phyloP scores from a whole-genome alignment of 2,113 vertebrate species.

The Pseudorasbora parva region DNA sequence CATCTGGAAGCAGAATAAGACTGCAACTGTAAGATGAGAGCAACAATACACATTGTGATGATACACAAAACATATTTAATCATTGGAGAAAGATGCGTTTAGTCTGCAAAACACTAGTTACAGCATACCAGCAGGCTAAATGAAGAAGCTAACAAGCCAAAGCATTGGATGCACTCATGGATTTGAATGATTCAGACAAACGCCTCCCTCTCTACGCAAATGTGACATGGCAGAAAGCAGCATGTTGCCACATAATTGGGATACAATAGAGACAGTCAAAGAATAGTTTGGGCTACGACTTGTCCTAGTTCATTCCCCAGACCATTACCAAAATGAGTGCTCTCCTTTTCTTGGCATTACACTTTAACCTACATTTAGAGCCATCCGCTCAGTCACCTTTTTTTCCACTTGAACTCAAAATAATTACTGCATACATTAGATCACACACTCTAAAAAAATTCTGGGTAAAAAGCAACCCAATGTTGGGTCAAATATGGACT shows the following conservation, averaged over 20 bases:
- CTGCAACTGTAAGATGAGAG: too few species aligned
- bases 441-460: too few species aligned
- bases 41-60: too few species aligned
- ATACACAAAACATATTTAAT: neutral
- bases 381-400: constrained; percentile 12
- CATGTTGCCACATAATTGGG: constrained; percentile 28
- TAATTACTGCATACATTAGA: neutral
- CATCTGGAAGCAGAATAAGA: neutral
- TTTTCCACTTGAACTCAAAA: neutral
- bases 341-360: constrained; percentile 28
- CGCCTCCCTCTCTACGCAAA: neutral
- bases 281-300: constrained; percentile 17
- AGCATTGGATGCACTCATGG: neutral
- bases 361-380: constrained; percentile 36
- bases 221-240: constrained; percentile 35
- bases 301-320: constrained; percentile 31
- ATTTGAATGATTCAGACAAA: constrained; percentile 7
- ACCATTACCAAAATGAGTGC: constrained; percentile 27
- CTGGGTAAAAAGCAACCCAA: too few species aligned
- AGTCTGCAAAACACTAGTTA: neutral
- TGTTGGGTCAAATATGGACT: too few species aligned
- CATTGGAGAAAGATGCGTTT: neutral
- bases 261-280: constrained; percentile 19
- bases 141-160: neutral
- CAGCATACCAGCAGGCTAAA: neutral